Percentiles rank a stretch among this genome's conserved stretches.
Conservation (phyloP, 2,797 vertebrate species). For the Limnodromus scolopaceus region DNA sequence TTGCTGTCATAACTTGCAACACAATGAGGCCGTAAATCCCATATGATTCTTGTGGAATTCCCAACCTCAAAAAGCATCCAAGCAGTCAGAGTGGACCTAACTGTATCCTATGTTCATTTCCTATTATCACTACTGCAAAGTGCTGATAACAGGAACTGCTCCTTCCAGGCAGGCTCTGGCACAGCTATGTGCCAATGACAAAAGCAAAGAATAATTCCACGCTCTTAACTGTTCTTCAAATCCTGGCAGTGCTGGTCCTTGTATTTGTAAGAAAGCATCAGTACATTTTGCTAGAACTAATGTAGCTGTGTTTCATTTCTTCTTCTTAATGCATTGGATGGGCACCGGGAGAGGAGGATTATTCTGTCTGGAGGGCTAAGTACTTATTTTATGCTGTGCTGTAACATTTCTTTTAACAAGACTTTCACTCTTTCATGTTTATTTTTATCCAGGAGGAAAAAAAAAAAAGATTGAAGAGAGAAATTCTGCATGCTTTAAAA, state of each 20-base stretch:
- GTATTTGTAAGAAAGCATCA: neutral
- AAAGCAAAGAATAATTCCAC: neutral
- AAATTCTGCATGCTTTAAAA: neutral
- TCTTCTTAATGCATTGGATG: neutral
- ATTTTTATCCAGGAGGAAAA: neutral
- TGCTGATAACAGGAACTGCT: neutral
- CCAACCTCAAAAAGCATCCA: neutral
- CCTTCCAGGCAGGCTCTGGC: neutral
- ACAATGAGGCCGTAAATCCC: neutral
- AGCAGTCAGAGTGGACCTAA: neutral
- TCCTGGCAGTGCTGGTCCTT: neutral
- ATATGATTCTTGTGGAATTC: neutral
- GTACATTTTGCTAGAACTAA: neutral
- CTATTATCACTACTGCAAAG: neutral
- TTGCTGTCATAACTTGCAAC: neutral
- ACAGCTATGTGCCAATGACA: neutral
- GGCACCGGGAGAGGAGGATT: neutral
- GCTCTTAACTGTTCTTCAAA: slow-evolving; percentile 1
- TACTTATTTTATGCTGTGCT: neutral
- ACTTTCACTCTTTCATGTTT: neutral
- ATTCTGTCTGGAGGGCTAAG: neutral
- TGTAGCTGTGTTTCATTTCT: neutral
- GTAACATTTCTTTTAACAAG: neutral
- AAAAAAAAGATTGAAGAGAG: neutral
- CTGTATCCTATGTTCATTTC: neutral